Evolutionary conservation across 2,888 invertebrate species (phyloP).

Genomic region (Agrotis ipsilon): DNA sequence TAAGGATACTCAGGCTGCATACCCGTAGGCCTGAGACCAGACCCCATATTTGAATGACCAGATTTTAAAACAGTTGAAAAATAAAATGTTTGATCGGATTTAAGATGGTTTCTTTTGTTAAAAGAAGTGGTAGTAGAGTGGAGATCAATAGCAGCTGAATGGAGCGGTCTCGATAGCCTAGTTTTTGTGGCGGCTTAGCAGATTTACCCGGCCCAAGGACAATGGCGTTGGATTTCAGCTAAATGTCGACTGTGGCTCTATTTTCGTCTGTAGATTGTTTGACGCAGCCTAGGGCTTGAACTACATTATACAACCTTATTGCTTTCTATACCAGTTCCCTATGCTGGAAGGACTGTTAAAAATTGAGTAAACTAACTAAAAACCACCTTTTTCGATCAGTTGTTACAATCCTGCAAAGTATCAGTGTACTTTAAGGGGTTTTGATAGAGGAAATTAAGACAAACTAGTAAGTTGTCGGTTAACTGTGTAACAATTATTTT

Average conservation of each 20-base stretch:
- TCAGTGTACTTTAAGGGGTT: too few relatives aligned
- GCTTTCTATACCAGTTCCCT: too few relatives aligned
- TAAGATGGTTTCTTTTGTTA: conserved; percentile 61
- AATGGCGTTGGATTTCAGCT: conserved; percentile 37
- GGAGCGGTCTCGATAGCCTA: conserved; percentile 61
- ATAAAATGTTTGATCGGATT: conserved; percentile 38
- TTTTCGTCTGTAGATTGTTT: conserved; percentile 37
- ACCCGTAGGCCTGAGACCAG: too few relatives aligned
- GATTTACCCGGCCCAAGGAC: conserved; percentile 39
- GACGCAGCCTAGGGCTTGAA: background rate
- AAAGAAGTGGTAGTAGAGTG: conserved; percentile 60
- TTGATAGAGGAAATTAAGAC: too few relatives aligned
- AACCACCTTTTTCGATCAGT: too few relatives aligned
- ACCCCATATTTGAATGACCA: too few relatives aligned
- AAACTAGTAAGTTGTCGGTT: background rate
- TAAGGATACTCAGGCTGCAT: too few relatives aligned
- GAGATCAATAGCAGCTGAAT: conserved; percentile 71
- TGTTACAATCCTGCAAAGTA: too few relatives aligned
- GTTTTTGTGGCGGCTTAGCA: conserved; percentile 62
- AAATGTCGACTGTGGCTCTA: conserved; percentile 35
- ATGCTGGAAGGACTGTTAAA: too few relatives aligned
- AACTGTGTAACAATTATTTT: conserved; percentile 7
- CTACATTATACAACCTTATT: too few relatives aligned
- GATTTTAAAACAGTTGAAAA: conserved; percentile 34
- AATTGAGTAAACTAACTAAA: too few relatives aligned